phyloP scores from a whole-genome alignment of 1,140 invertebrate species.

The Panulirus ornatus region DNA sequence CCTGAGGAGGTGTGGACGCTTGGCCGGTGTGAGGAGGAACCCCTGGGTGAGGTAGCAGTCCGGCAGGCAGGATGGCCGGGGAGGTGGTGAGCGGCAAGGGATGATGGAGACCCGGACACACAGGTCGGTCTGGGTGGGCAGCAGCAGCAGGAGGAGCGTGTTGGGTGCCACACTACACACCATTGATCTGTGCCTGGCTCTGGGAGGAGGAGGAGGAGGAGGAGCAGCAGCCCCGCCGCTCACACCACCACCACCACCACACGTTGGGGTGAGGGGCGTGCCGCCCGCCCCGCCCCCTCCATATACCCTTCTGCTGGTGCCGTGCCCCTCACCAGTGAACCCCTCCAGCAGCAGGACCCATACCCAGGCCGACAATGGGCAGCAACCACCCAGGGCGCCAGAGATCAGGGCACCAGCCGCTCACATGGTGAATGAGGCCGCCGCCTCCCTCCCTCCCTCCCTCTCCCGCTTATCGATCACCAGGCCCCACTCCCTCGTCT shows the following conservation, averaged over 20 bases:
- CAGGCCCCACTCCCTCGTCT: neutral
- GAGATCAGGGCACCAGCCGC: neutral
- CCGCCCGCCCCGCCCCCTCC: neutral
- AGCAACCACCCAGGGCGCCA: no score
- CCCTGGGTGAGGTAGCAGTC: neutral
- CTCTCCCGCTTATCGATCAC: slow-evolving; percentile 47
- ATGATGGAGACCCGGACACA: no score
- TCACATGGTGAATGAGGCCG: slow-evolving; percentile 58
- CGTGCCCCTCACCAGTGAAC: neutral
- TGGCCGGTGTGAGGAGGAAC: neutral
- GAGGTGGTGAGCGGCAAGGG: neutral
- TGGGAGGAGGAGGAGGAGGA: no score
- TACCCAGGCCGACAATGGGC: no score
- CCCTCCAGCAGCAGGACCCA: neutral
- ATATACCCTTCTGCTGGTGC: neutral
- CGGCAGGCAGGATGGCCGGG: neutral
- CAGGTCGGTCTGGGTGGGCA: neutral
- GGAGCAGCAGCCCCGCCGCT: slow-evolving; percentile 28
- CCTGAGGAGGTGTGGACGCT: neutral
- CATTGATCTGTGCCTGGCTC: slow-evolving; percentile 65
- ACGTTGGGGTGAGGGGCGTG: slow-evolving; percentile 17
- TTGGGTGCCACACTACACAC: slow-evolving; percentile 54
- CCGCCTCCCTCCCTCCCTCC: slow-evolving; percentile 23
- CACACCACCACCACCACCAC: neutral
- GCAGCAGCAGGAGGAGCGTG: slow-evolving; percentile 24